phyloP scores from a whole-genome alignment of 2,888 invertebrate species.

The Caenorhabditis macrosperma region DNA sequence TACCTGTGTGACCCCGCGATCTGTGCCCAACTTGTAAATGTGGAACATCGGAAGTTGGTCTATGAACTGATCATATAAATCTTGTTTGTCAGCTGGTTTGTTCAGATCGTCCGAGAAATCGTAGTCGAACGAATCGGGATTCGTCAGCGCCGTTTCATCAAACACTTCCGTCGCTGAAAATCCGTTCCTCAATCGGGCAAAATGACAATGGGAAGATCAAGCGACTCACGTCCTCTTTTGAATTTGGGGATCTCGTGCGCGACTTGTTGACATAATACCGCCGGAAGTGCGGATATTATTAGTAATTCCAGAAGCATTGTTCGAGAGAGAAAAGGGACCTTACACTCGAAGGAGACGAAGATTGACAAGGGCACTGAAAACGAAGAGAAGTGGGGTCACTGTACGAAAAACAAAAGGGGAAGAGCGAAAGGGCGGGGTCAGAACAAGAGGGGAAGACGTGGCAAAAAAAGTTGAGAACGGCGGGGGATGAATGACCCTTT shows the following conservation, averaged over 20 bases:
- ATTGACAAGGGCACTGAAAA: constrained; percentile 43
- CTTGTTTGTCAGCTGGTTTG: constrained; percentile 61
- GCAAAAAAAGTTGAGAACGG: constrained; percentile 15
- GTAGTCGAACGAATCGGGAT: constrained; percentile 68
- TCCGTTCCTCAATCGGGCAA: too few relatives aligned
- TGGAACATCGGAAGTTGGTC: constrained; percentile 64
- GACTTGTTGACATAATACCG: constrained; percentile 11
- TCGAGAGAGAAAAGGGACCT: background rate
- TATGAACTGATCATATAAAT: constrained; percentile 66
- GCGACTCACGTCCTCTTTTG: constrained; percentile 61
- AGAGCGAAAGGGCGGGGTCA: constrained; percentile 21
- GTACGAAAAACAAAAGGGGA: constrained; percentile 13
- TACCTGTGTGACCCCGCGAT: constrained; percentile 64
- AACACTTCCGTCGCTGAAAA: constrained; percentile 58
- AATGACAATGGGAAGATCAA: background rate
- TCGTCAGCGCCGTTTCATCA: constrained; percentile 64
- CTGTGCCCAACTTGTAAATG: constrained; percentile 57
- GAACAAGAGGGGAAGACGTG: background rate
- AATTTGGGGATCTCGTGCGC: constrained; percentile 57
- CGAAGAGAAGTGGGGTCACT: constrained; percentile 32
- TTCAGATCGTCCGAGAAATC: constrained; percentile 66
- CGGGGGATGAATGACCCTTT: constrained; percentile 35
- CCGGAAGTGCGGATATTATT: background rate
- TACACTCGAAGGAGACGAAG: too few relatives aligned
- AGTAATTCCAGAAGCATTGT: constrained; percentile 25